Conservation (phyloP, 2,888 invertebrate species). For the Amitus sp. region DNA sequence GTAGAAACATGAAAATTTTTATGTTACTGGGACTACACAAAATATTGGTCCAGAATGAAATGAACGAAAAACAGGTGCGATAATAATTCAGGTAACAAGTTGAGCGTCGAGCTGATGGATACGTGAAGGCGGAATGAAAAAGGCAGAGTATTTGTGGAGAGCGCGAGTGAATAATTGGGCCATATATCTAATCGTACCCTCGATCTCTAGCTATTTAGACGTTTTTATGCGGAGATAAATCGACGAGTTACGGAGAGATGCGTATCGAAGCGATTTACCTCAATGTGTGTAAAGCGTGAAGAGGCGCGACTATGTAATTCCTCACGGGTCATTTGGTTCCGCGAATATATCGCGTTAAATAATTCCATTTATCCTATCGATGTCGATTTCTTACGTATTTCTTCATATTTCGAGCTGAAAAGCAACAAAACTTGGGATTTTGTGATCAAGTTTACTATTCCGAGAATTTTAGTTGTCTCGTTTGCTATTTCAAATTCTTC, state of each 20-base stretch:
- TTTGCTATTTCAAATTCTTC: too few relatives aligned
- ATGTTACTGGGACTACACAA: too few relatives aligned
- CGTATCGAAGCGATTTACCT: slow-evolving; percentile 33
- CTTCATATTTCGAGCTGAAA: too few relatives aligned
- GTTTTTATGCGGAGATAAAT: slow-evolving; percentile 8
- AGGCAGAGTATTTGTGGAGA: slow-evolving; percentile 3
- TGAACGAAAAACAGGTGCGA: slow-evolving; percentile 1
- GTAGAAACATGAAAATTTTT: background rate
- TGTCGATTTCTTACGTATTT: too few relatives aligned
- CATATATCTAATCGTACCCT: slow-evolving; percentile 8
- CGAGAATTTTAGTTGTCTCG: too few relatives aligned
- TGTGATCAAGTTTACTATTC: too few relatives aligned
- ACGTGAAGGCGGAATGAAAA: slow-evolving; percentile 1
- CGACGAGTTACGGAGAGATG: slow-evolving; percentile 15
- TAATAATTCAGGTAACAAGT: slow-evolving; percentile 1
- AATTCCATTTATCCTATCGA: background rate
- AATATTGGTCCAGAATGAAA: too few relatives aligned
- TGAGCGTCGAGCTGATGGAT: background rate
- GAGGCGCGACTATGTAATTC: slow-evolving; percentile 18
- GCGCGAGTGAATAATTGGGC: slow-evolving; percentile 8
- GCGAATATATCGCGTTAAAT: background rate
- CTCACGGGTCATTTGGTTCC: slow-evolving; percentile 3
- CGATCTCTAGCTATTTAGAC: slow-evolving; percentile 5
- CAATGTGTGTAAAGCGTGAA: slow-evolving; percentile 11
- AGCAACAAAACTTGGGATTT: too few relatives aligned